Percentiles rank a stretch among this genome's conserved stretches.
Conservation (phyloP, 2,113 vertebrate species). For the Zootoca vivipara region DNA sequence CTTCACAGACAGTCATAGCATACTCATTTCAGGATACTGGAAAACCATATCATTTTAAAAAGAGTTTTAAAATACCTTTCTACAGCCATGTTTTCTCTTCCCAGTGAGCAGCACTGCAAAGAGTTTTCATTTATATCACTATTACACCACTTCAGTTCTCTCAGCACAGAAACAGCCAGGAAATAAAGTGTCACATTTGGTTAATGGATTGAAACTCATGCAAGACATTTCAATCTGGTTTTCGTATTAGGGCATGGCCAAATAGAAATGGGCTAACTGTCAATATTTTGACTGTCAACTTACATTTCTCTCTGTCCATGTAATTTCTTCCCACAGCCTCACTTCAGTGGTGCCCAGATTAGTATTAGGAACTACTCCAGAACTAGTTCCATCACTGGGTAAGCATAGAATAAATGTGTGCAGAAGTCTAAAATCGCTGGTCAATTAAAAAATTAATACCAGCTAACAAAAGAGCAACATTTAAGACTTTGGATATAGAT, state of each 20-base stretch:
- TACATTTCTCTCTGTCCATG: constrained; percentile 58
- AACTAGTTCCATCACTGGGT: constrained; percentile 22
- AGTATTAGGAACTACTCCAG: constrained; percentile 57
- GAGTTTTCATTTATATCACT: constrained; percentile 63
- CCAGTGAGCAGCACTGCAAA: constrained; percentile 36
- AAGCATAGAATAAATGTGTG: constrained; percentile 28
- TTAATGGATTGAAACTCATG: constrained; percentile 76
- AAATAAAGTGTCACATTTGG: constrained; percentile 77
- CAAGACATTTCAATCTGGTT: constrained; percentile 72
- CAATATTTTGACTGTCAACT: constrained; percentile 73
- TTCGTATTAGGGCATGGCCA: constrained; percentile 59
- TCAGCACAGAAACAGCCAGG: constrained; percentile 62
- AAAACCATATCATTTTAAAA: constrained; percentile 20
- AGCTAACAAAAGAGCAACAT: neutral
- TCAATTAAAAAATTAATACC: constrained; percentile 30
- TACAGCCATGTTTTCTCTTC: constrained; percentile 40
- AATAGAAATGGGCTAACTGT: constrained; percentile 72
- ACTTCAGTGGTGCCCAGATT: constrained; percentile 44
- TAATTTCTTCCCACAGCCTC: constrained; percentile 35
- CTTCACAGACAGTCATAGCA: constrained; percentile 30
- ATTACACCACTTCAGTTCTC: constrained; percentile 62
- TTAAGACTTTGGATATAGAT: neutral
- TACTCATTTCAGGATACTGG: constrained; percentile 31
- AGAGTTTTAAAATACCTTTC: constrained; percentile 36
- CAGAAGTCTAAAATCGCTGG: constrained; percentile 41